phyloP scores from a whole-genome alignment of 2,888 invertebrate species.

The Epirrhoe tristata region DNA sequence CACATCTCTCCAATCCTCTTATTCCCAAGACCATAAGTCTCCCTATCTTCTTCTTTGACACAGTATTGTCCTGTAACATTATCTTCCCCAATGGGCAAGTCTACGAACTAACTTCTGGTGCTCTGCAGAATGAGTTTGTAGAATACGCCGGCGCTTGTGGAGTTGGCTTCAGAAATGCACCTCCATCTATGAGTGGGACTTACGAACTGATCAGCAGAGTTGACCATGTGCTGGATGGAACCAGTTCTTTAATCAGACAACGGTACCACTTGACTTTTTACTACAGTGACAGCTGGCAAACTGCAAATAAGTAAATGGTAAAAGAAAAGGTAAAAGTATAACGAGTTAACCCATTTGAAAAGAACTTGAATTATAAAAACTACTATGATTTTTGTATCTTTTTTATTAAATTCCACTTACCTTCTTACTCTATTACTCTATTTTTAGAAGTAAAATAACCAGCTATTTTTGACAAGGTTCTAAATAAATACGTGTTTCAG shows the following conservation, averaged over 20 bases:
- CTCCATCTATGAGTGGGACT: conserved; percentile 52
- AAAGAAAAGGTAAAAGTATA: too few species aligned
- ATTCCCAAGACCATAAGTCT: conserved; percentile 52
- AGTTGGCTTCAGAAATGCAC: conserved; percentile 52
- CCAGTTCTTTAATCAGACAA: conserved; percentile 50
- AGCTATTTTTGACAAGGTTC: too few species aligned
- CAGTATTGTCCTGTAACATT: conserved; percentile 54
- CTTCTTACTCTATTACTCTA: too few species aligned
- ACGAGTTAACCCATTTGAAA: too few species aligned
- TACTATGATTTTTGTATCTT: too few species aligned
- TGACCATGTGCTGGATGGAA: conserved; percentile 42
- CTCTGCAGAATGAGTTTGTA: neutral
- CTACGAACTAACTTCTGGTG: conserved; percentile 49
- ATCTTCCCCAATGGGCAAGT: conserved; percentile 58
- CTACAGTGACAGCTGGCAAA: conserved; percentile 36
- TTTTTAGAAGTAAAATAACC: too few species aligned
- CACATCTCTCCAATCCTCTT: conserved; percentile 50
- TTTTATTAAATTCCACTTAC: too few species aligned
- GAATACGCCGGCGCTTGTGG: conserved; percentile 42
- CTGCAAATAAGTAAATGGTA: neutral
- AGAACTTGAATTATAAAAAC: too few species aligned
- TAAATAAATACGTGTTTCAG: too few species aligned
- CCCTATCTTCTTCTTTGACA: conserved; percentile 52
- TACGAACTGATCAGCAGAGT: conserved; percentile 60
- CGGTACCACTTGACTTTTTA: conserved; percentile 54